phyloP scores from a whole-genome alignment of 2,888 invertebrate genomes.

The Watsonalla cultraria region DNA sequence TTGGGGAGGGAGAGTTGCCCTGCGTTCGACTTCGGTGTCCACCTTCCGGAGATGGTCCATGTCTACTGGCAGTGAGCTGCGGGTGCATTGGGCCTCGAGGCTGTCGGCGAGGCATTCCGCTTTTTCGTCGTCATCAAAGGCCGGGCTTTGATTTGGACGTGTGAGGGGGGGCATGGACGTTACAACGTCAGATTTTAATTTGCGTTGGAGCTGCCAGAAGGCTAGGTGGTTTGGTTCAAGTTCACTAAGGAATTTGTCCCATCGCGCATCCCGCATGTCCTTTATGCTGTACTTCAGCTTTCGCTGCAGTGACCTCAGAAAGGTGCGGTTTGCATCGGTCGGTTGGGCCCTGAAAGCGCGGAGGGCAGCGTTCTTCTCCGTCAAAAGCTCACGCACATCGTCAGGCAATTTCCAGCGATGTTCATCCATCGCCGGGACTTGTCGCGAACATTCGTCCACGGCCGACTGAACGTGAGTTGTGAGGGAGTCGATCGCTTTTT shows the following conservation, averaged over 20 bases:
- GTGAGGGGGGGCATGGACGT: neutral
- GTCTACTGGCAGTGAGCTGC: too few relatives aligned
- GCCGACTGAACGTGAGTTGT: neutral
- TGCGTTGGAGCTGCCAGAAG: too few relatives aligned
- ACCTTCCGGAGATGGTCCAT: too few relatives aligned
- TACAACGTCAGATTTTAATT: too few relatives aligned
- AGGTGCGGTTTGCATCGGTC: too few relatives aligned
- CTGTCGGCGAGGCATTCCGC: too few relatives aligned
- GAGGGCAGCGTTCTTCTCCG: neutral
- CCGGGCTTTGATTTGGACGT: neutral
- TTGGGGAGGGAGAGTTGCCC: neutral
- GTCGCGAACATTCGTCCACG: neutral
- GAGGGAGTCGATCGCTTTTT: too few relatives aligned
- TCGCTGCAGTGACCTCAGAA: neutral
- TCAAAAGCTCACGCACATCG: too few relatives aligned
- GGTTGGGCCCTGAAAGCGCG: neutral
- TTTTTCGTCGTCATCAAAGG: slow-evolving; percentile 1
- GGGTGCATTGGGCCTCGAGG: too few relatives aligned
- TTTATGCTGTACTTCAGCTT: slow-evolving; percentile 1
- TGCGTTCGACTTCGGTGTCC: too few relatives aligned
- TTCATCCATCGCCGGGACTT: neutral
- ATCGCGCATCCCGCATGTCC: neutral
- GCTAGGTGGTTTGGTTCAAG: too few relatives aligned
- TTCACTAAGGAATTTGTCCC: neutral
- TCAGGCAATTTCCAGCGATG: too few relatives aligned